Percentiles rank a stretch among this genome's conserved stretches.
phyloP scores from a whole-genome alignment of 2,888 invertebrate genomes.

The Drosophila demipolita region DNA sequence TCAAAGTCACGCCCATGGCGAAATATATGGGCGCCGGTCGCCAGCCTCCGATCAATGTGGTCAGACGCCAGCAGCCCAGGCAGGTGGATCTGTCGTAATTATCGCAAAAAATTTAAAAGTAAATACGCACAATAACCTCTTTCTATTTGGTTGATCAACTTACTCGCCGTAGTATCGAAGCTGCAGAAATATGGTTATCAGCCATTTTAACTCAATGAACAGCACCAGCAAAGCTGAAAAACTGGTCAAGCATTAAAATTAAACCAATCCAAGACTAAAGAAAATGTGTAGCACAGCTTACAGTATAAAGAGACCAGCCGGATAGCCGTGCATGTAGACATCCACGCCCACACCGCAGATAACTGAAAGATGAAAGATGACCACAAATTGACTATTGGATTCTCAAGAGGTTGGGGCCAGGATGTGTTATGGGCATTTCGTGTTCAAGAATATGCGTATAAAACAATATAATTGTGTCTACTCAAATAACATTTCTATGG shows the following conservation, averaged over 20 bases:
- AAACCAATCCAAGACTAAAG: slow-evolving; percentile 31
- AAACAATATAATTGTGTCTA: slow-evolving; percentile 60
- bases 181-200: slow-evolving; percentile 88
- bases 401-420: slow-evolving; percentile 25
- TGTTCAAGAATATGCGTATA: slow-evolving; percentile 47
- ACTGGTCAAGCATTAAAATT: slow-evolving; percentile 85
- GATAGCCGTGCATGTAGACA: slow-evolving; percentile 87
- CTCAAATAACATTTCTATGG: slow-evolving; percentile 54
- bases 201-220: slow-evolving; percentile 88
- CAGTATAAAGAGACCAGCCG: slow-evolving; percentile 88
- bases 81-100: slow-evolving; percentile 71
- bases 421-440: slow-evolving; percentile 12
- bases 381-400: slow-evolving; percentile 53
- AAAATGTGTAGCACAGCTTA: slow-evolving; percentile 85
- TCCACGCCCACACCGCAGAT: slow-evolving; percentile 89
- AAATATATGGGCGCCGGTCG: slow-evolving; percentile 82
- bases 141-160: slow-evolving; percentile 45
- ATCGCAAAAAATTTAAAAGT: slow-evolving; percentile 70
- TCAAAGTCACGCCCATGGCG: slow-evolving; percentile 80
- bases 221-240: slow-evolving; percentile 87
- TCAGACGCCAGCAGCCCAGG: slow-evolving; percentile 80
- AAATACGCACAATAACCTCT: slow-evolving; percentile 35
- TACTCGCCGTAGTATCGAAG: slow-evolving; percentile 84
- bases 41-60: slow-evolving; percentile 81
- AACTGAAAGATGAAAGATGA: slow-evolving; percentile 85